Evolutionary conservation across 2,113 vertebrate species (phyloP).

Genomic region (Bungarus multicinctus): DNA sequence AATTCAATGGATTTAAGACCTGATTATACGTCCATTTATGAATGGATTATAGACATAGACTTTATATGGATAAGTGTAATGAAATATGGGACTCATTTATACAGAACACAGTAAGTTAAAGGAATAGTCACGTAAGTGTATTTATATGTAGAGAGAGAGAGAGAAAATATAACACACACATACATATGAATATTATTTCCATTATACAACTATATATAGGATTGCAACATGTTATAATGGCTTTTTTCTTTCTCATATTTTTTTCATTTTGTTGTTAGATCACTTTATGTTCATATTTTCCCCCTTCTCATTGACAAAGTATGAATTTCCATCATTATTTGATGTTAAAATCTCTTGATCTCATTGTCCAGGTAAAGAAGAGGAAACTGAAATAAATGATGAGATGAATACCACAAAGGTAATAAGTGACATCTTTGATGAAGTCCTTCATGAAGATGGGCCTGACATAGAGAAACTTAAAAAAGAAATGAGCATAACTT

Average conservation of each 20-base stretch:
- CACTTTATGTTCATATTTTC: neutral
- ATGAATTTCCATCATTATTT: neutral
- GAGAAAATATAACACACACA: no score
- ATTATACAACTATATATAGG: neutral
- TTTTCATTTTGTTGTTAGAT: neutral
- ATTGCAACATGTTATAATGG: neutral
- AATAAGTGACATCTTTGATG: slow-evolving; percentile 88
- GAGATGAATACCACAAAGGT: slow-evolving; percentile 84
- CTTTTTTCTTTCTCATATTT: neutral
- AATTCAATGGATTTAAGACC: neutral
- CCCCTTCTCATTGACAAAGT: neutral
- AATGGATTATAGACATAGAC: neutral
- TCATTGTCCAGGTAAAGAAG: slow-evolving; percentile 59
- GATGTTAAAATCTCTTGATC: neutral
- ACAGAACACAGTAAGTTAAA: no score
- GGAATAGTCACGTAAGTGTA: no score
- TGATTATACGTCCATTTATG: neutral
- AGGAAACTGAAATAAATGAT: slow-evolving; percentile 69
- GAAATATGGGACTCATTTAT: neutral
- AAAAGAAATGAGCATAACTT: slow-evolving; percentile 60
- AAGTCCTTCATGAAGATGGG: slow-evolving; percentile 76
- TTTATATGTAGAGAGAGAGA: no score
- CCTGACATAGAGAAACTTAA: slow-evolving; percentile 62
- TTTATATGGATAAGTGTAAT: neutral
- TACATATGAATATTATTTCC: neutral